Conservation (phyloP, 2,888 invertebrate genomes). For the Brachypalpus laphriformis region DNA sequence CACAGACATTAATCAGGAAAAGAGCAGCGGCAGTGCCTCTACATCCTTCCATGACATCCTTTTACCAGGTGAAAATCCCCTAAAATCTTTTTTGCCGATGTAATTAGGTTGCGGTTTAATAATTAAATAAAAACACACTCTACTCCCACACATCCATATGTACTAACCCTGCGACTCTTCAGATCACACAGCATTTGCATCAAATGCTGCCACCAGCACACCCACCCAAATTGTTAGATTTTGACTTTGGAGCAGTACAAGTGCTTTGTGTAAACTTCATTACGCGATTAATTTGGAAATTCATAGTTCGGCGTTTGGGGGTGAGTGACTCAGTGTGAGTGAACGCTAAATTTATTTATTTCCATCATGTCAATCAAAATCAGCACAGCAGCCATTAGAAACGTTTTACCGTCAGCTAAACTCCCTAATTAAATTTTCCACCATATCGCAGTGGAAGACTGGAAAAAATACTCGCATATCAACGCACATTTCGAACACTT, state of each 20-base stretch:
- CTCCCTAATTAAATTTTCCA: constrained; percentile 47
- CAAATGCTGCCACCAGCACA: background rate
- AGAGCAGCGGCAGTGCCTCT: background rate
- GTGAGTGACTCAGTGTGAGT: background rate
- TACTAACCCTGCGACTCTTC: background rate
- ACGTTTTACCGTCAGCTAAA: constrained; percentile 20
- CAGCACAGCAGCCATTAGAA: constrained; percentile 20
- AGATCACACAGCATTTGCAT: background rate
- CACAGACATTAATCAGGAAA: background rate
- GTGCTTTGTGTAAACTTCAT: constrained; percentile 15
- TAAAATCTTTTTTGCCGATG: background rate
- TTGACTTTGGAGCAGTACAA: background rate
- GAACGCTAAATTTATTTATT: background rate
- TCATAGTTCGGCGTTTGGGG: background rate
- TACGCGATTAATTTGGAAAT: constrained; percentile 14
- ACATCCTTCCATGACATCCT: background rate
- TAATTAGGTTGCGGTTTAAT: constrained; percentile 15
- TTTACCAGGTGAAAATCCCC: background rate
- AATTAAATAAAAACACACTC: constrained; percentile 19
- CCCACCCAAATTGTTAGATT: background rate
- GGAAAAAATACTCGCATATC: background rate
- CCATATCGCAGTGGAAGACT: background rate
- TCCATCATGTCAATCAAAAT: constrained; percentile 53
- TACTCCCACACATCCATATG: background rate
- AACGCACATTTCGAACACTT: constrained; percentile 13